Base-by-base conservation (phyloP, 2,113 vertebrate genomes). In the Corythoichthys intestinalis region DNA sequence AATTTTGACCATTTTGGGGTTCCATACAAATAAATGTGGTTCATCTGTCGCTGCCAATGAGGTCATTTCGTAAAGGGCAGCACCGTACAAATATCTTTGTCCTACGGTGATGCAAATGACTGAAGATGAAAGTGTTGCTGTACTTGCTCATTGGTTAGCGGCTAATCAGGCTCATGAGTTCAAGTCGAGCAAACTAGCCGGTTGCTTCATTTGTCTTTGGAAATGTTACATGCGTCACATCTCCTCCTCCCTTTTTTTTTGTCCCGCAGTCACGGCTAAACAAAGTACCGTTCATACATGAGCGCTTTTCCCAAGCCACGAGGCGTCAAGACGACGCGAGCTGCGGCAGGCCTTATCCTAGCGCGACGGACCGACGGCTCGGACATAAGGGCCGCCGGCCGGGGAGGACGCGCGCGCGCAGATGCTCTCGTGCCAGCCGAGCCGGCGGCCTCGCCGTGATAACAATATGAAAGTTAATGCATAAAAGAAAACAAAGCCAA, bases 281-380 rank as follows among this genome's bases (percentile, higher is more conserved):
- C 84, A 89, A 78, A 86, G 86, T 80, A 85, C 89, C 88, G 74
- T 88, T 92, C 80, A 89, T 86, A 87, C 91, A 90, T 87, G 88
- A 90, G 71, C 87, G 86, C 72, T 65, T 88, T 87, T 86, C 73
- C 81, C 80, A 88, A 81, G 84, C 89, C 86, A 85, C 78, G 62
- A 83, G 85, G 88, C 76, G 72, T 73, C 58, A 13, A 83, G 83
- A 87, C 79, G 65, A 83, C 86, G 82, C 76, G 72, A 85, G 79
- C 81, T 60, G 50, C 37, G 67, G 86, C 80, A 80, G 84, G 68
- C 81, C 85, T 74, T 79, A 70, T 0, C 20, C 20, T 28, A 28
- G 41, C 41, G 41, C 20, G 41, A 44, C 2, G 41, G 85, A 84
- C 87, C 65, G 81, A 80, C 81, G 81, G 76, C 4, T 56, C 35